Base-by-base conservation (phyloP, 2,888 invertebrate genomes). In the Noctua janthina region DNA sequence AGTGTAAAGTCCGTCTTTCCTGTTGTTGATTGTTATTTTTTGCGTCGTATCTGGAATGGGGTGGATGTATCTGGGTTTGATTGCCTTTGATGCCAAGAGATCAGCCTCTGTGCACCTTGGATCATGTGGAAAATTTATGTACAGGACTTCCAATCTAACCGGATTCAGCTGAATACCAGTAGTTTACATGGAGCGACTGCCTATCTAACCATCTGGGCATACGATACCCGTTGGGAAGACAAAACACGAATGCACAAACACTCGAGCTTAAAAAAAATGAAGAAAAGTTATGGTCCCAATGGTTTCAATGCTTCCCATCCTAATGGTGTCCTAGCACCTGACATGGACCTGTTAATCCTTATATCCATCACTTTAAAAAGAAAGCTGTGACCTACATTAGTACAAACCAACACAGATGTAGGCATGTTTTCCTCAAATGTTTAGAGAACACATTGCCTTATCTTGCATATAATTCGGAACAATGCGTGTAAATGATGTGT, bases 1-100 rank as follows among this genome's bases (percentile, higher is more conserved):
- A 62, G 75, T 75, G 8, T 70, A 59, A 86, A 86, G 86, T 84
- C 75, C 74, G 15, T 39, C 51, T 74, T 56, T 70, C 35, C 39
- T 69, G 49, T 81, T 81, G 4, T 46, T 78, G 56, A 20, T 64
- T 7, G 29, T 4, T 29, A 7, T 17, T 67, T 29, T 23, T 70
- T 78, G n/a, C 29, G 29, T 67, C 13, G 69, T 20, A 8, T 23
- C 1, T 68, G 54, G 23, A 43, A 39, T n/a, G 10, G 10, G 17
- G 17, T 13, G 43, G 17, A 35, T 56, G 39, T 20, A 56, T 68
- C 11, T 13, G 17, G 59, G 7, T 39, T 15, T 23, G 5, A 67
- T 43, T 0, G n/a, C 23, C 15, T 43, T 46, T 46, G 46, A 46
- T 46, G 46, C 46, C 11, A 11, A 0, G 46, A 46, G 11, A 46